Evolutionary conservation across 2,113 vertebrate genomes (phyloP).

Genomic region (Athene cunicularia): DNA sequence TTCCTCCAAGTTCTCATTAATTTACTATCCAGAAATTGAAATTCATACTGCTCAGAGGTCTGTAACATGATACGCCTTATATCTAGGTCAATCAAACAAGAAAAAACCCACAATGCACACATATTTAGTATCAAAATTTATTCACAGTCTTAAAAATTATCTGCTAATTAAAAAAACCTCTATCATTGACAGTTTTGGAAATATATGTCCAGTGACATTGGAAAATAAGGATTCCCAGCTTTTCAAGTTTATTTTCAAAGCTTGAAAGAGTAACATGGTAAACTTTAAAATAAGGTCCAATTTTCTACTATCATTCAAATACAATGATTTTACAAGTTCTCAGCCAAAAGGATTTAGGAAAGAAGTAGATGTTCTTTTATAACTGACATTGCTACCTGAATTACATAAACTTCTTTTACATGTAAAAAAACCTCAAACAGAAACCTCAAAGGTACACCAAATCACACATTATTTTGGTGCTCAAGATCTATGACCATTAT

Average conservation of each 20-base stretch:
- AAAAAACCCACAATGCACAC: not conserved
- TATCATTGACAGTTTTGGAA: not conserved
- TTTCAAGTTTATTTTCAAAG: not conserved
- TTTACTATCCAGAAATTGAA: conserved; percentile 23
- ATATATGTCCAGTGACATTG: not conserved
- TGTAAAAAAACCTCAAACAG: not conserved
- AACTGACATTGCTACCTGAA: not conserved
- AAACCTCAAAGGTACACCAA: not conserved
- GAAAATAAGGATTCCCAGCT: not conserved
- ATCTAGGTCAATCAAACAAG: not conserved
- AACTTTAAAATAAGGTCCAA: not conserved
- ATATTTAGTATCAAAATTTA: not conserved
- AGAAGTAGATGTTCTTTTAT: not conserved
- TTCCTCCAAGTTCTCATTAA: not conserved
- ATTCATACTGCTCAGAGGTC: not conserved
- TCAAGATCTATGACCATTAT: not conserved
- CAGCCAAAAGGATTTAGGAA: not conserved
- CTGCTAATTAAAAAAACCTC: not conserved
- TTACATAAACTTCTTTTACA: not conserved
- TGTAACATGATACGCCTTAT: not conserved
- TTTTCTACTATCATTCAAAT: not conserved
- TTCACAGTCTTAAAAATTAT: not conserved
- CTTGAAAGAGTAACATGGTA: not conserved
- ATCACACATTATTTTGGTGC: not conserved
- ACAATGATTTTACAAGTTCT: not conserved